Percentiles rank a stretch among this genome's conserved stretches.
Evolutionary conservation across 2,113 vertebrate genomes (phyloP).

Genomic region (Lepus americanus): DNA sequence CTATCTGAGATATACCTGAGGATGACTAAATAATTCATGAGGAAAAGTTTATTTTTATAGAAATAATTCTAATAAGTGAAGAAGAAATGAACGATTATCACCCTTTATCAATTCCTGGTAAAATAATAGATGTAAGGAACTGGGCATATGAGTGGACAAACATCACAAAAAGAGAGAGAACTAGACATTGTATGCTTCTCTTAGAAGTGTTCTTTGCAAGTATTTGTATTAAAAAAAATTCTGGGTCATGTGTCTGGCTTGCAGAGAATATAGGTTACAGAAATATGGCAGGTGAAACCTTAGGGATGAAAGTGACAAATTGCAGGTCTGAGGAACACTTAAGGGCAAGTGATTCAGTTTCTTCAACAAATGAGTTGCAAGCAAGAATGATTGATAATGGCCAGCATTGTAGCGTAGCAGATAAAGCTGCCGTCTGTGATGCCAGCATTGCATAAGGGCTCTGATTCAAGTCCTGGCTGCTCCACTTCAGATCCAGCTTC

Average conservation of each 20-base stretch:
- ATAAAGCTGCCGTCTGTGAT: too few relatives aligned
- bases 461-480: too few relatives aligned
- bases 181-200: background rate
- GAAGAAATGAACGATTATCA: background rate
- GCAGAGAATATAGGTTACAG: constrained; percentile 1
- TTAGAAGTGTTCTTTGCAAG: constrained; percentile 26
- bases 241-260: constrained; percentile 28
- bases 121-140: background rate
- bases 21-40: constrained; percentile 42
- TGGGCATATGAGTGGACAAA: background rate
- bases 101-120: constrained; percentile 14
- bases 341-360: background rate
- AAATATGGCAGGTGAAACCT: background rate
- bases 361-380: constrained; percentile 53
- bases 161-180: constrained; percentile 43
- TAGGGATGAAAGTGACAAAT: constrained; percentile 11
- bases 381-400: constrained; percentile 25
- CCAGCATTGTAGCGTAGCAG: too few relatives aligned
- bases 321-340: background rate
- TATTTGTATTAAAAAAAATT: constrained; percentile 16
- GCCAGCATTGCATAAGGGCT: too few relatives aligned
- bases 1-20: constrained; percentile 10
- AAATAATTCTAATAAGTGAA: constrained; percentile 44
- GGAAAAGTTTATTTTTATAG: background rate
- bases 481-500: too few relatives aligned